These are phyloP conservation scores for Todiramphus saurophagus DNA, from an alignment of 2,113 vertebrate genomes.

Conservation along the genomic window DNA sequence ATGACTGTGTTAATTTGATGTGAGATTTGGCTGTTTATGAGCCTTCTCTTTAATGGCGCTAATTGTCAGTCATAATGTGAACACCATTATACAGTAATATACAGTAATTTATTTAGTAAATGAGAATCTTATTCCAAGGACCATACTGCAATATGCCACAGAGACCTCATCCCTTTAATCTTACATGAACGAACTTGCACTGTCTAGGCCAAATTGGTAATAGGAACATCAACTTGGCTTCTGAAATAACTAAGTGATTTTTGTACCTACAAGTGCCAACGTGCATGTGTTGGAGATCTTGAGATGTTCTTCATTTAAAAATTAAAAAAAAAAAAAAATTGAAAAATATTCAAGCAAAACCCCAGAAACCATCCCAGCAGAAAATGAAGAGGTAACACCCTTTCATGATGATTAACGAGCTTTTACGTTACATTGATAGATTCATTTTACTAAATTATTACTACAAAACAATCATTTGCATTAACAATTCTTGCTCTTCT, in stretches of 20 bases:
- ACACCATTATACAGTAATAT: slow-evolving; percentile 70
- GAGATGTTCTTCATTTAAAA: background rate
- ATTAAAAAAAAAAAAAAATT: background rate
- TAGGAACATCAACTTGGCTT: background rate
- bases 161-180: slow-evolving; percentile 60
- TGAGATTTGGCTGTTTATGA: slow-evolving; percentile 73
- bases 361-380: background rate
- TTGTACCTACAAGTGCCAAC: background rate
- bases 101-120: slow-evolving; percentile 74
- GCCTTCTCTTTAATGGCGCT: slow-evolving; percentile 69
- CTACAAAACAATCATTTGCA: slow-evolving; percentile 28
- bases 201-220: slow-evolving; percentile 25
- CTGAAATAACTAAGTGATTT: background rate
- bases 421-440: background rate
- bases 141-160: slow-evolving; percentile 37
- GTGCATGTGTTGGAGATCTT: background rate
- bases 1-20: slow-evolving; percentile 73
- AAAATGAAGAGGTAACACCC: background rate
- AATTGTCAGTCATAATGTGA: slow-evolving; percentile 75
- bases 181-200: slow-evolving; percentile 51
- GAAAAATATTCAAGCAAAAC: background rate
- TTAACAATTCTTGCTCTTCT: background rate
- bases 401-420: background rate
- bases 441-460: slow-evolving; percentile 11
- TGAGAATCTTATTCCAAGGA: slow-evolving; percentile 70